phyloP scores from a whole-genome alignment of 2,888 invertebrate genomes.

The Synergus laeviventris region DNA sequence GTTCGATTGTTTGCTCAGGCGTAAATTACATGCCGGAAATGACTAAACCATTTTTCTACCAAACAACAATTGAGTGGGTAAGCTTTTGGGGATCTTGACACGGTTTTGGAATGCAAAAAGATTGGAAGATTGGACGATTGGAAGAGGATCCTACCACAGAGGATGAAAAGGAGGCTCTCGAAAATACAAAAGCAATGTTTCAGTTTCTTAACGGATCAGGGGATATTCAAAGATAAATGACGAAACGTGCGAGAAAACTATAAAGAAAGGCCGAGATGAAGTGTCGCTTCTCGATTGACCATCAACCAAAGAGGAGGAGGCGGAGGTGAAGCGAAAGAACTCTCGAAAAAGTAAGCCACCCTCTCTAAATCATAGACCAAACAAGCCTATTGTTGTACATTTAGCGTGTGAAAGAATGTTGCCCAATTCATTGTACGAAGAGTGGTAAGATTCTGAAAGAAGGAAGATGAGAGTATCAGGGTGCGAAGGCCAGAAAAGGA shows the following conservation, averaged over 20 bases:
- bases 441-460: slow-evolving; percentile 49
- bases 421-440: slow-evolving; percentile 61
- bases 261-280: slow-evolving; percentile 43
- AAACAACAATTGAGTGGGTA: slow-evolving; percentile 24
- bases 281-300: slow-evolving; percentile 43
- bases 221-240: slow-evolving; percentile 64
- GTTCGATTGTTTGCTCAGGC: slow-evolving; percentile 15
- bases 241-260: slow-evolving; percentile 47
- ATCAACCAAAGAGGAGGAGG: slow-evolving; percentile 47
- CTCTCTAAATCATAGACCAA: slow-evolving; percentile 72
- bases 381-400: slow-evolving; percentile 74
- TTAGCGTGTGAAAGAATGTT: slow-evolving; percentile 74
- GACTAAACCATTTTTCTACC: slow-evolving; percentile 27
- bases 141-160: slow-evolving; percentile 12
- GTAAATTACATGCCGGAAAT: slow-evolving; percentile 35
- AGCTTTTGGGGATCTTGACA: slow-evolving; percentile 38
- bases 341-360: slow-evolving; percentile 59
- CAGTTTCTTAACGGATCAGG: slow-evolving; percentile 57
- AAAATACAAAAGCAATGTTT: slow-evolving; percentile 57
- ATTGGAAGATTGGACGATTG: slow-evolving; percentile 11
- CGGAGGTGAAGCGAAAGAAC: slow-evolving; percentile 53
- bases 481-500: slow-evolving; percentile 36
- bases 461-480: slow-evolving; percentile 33
- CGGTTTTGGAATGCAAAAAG: slow-evolving; percentile 28
- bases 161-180: slow-evolving; percentile 11